Percentiles rank a stretch among this genome's conserved stretches.
These are phyloP conservation scores for cattle (Bos taurus) DNA, from an alignment of 2,113 vertebrate genomes.

Conservation along the genomic window ARS-UCD2.0 NC_037333.1:96643501-96644000, in stretches of 20 bases:
- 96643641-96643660: not conserved
- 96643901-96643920: fast-evolving
- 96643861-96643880: fast-evolving
- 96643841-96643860: not conserved
- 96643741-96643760: not conserved
- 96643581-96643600: too few relatives aligned
- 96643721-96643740: fast-evolving
- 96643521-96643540: too few relatives aligned
- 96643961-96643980: not conserved
- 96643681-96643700: not conserved
- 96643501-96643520: too few relatives aligned
- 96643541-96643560: too few relatives aligned
- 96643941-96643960: not conserved
- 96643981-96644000: not conserved
- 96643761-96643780: not conserved
- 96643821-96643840: not conserved
- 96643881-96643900: not conserved
- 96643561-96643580: too few relatives aligned
- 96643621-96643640: too few relatives aligned
- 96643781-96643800: not conserved
- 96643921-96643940: not conserved
- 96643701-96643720: not conserved
- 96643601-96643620: too few relatives aligned
- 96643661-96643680: not conserved
- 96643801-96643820: not conserved